Conservation (phyloP, 2,113 vertebrate species). For the Neopipo cinnamomea region DNA sequence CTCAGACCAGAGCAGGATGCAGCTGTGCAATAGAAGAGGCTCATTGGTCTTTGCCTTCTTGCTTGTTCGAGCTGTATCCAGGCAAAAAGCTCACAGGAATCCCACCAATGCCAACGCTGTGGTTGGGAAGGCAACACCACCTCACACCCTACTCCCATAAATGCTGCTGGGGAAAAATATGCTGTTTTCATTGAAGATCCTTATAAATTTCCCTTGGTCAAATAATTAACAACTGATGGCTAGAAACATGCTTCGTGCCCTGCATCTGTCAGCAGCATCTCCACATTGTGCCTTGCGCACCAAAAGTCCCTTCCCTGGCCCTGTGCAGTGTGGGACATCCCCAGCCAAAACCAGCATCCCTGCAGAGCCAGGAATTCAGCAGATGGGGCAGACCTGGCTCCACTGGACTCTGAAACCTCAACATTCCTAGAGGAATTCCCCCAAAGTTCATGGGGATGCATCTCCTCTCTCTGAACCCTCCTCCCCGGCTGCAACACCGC, state of each 20-base stretch:
- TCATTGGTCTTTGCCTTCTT: background rate
- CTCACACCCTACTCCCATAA: background rate
- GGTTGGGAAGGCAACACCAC: background rate
- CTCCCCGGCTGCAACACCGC: background rate
- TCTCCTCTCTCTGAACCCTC: background rate
- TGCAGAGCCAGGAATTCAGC: background rate
- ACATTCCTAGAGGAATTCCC: background rate
- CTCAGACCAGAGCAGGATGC: background rate
- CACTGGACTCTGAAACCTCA: rapidly evolving
- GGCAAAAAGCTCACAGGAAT: background rate
- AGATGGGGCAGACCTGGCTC: background rate
- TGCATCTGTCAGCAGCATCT: background rate
- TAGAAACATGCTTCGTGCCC: background rate
- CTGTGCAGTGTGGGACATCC: rapidly evolving
- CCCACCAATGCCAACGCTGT: rapidly evolving
- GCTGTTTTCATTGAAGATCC: background rate
- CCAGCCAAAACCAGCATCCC: background rate
- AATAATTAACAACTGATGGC: background rate
- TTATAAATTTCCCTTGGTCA: background rate
- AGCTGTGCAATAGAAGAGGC: background rate
- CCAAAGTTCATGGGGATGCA: background rate
- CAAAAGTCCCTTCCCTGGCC: background rate
- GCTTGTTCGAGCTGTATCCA: rapidly evolving
- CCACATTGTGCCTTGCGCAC: rapidly evolving
- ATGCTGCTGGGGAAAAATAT: rapidly evolving